A percentile compares a stretch with the other conserved stretches of the same genome.
These are phyloP conservation scores for Labrus mixtus DNA, from an alignment of 2,113 vertebrate species.

Conservation along the genomic window DNA sequence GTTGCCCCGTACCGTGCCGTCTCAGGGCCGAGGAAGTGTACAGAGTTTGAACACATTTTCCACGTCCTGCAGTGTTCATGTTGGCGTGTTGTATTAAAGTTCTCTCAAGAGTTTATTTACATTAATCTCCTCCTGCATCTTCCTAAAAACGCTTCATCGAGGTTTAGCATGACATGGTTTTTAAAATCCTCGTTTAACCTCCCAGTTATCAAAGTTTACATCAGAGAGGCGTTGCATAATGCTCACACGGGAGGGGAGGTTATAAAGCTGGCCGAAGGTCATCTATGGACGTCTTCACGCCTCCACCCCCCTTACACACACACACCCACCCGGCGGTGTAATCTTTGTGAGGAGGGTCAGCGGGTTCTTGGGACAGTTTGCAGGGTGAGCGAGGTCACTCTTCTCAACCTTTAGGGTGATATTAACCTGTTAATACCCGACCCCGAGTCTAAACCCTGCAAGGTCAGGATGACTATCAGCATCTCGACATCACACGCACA, in stretches of 20 bases:
- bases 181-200: background rate
- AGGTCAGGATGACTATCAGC: constrained; percentile 43
- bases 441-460: constrained; percentile 61
- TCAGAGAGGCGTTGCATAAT: background rate
- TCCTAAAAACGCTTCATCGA: no score
- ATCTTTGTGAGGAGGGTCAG: constrained; percentile 64
- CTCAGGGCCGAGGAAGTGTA: no score
- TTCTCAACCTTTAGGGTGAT: constrained; percentile 50
- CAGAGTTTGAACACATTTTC: no score
- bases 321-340: constrained; percentile 15
- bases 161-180: no score
- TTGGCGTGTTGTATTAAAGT: no score
- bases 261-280: constrained; percentile 50
- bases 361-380: constrained; percentile 56
- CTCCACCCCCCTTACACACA: background rate
- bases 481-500: constrained; percentile 30
- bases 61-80: no score
- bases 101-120: no score
- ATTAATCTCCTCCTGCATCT: no score
- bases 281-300: background rate
- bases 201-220: background rate
- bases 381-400: constrained; percentile 47
- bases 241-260: background rate
- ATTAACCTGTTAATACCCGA: constrained; percentile 63
- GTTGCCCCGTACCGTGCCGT: no score